Percentiles rank a stretch among this genome's conserved stretches.
Evolutionary conservation across 1,140 invertebrate genomes (phyloP).

Genomic region (Linepithema humile): DNA sequence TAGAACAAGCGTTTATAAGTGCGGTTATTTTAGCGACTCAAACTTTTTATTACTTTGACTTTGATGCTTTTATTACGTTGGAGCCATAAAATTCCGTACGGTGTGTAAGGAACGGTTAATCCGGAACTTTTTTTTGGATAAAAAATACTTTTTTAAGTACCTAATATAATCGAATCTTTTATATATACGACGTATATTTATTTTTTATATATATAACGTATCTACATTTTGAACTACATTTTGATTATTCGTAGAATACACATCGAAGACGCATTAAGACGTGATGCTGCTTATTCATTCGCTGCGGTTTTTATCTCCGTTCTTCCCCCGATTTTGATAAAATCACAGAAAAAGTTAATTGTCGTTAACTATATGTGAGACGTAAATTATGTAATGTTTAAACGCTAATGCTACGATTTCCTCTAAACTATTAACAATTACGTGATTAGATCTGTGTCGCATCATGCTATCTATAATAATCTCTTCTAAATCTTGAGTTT

Average conservation of each 20-base stretch:
- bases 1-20: neutral
- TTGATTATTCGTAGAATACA: too few relatives aligned
- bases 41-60: slow-evolving; percentile 11
- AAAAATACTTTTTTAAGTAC: neutral
- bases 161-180: neutral
- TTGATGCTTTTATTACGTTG: neutral
- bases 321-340: neutral
- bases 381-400: neutral
- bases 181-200: too few relatives aligned
- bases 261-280: too few relatives aligned
- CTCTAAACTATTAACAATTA: neutral
- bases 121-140: slow-evolving; percentile 3
- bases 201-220: too few relatives aligned
- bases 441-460: neutral
- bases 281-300: too few relatives aligned
- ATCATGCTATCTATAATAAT: slow-evolving; percentile 8
- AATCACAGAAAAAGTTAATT: neutral
- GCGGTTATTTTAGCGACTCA: neutral
- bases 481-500: neutral
- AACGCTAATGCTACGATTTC: neutral
- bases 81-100: neutral
- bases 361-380: neutral
- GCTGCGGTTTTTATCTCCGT: neutral
- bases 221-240: too few relatives aligned
- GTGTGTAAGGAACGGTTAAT: neutral